Evolutionary conservation across 2,113 vertebrate genomes (phyloP).

Genomic region (Pelvicachromis taeniatus): DNA sequence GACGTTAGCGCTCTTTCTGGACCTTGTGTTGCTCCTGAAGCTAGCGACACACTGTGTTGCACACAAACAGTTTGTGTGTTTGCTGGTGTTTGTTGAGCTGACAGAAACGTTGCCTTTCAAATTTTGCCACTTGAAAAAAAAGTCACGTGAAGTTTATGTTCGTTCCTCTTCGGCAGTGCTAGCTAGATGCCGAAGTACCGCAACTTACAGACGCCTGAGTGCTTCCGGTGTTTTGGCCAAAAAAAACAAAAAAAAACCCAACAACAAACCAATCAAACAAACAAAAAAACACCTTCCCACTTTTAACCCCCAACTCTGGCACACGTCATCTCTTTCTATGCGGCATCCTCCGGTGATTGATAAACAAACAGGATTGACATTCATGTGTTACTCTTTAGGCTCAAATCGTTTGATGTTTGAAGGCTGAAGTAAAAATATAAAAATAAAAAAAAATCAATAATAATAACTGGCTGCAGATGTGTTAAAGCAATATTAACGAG

Average conservation of each 20-base stretch:
- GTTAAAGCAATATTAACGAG: neutral
- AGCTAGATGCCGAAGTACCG: neutral
- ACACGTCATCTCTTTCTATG: neutral
- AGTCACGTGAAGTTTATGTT: neutral
- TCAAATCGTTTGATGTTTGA: neutral
- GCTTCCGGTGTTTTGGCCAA: neutral
- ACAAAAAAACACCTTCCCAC: neutral
- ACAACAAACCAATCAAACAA: too few relatives aligned
- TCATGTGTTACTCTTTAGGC: neutral
- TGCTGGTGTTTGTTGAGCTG: neutral
- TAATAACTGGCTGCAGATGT: neutral
- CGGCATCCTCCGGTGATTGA: neutral
- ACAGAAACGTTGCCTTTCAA: neutral
- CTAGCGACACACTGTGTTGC: neutral
- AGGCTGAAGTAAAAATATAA: too few relatives aligned
- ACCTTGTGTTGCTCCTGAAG: neutral
- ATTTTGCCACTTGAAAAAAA: neutral
- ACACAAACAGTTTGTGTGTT: neutral
- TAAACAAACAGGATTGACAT: neutral
- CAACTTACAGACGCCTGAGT: neutral
- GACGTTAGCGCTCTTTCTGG: neutral
- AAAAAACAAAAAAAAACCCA: neutral
- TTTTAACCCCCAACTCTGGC: neutral
- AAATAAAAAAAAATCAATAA: too few relatives aligned
- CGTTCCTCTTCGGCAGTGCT: neutral